Evolutionary conservation across 2,113 vertebrate species (phyloP).

Genomic region (Melanotaenia duboulayi): DNA sequence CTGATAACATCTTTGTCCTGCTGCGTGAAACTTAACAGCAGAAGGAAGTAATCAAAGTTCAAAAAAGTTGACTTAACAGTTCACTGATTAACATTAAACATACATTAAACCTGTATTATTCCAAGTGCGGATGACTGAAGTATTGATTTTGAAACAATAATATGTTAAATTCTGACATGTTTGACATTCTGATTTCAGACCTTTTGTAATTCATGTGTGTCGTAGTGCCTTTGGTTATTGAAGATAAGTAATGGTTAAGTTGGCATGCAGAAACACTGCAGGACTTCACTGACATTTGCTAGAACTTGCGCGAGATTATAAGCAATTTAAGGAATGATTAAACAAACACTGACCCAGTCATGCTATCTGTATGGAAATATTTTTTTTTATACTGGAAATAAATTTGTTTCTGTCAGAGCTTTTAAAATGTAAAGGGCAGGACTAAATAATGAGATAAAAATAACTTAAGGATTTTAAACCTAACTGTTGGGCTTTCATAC

Average conservation of each 20-base stretch:
- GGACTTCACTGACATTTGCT: conserved; percentile 16
- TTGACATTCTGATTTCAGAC: too few relatives aligned
- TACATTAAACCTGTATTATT: too few relatives aligned
- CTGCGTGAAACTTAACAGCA: neutral
- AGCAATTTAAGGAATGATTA: conserved; percentile 21
- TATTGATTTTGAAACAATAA: neutral
- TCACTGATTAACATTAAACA: too few relatives aligned
- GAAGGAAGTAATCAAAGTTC: neutral
- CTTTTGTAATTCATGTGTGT: too few relatives aligned
- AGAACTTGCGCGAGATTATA: conserved; percentile 18
- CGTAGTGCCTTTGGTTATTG: too few relatives aligned
- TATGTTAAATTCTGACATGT: neutral
- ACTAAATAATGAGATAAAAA: conserved; percentile 4
- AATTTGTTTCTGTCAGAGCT: neutral
- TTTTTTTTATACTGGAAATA: conserved; percentile 4
- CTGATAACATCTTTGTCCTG: neutral
- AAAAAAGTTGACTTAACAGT: neutral
- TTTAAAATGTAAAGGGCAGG: conserved; percentile 10
- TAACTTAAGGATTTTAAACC: neutral
- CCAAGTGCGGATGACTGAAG: too few relatives aligned
- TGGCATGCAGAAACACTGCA: neutral
- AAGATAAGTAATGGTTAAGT: conserved; percentile 6
- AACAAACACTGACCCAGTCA: conserved; percentile 13
- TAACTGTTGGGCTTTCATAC: neutral
- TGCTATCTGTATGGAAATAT: neutral